phyloP scores from a whole-genome alignment of 2,888 invertebrate species.

The Octonoba sinensis region DNA sequence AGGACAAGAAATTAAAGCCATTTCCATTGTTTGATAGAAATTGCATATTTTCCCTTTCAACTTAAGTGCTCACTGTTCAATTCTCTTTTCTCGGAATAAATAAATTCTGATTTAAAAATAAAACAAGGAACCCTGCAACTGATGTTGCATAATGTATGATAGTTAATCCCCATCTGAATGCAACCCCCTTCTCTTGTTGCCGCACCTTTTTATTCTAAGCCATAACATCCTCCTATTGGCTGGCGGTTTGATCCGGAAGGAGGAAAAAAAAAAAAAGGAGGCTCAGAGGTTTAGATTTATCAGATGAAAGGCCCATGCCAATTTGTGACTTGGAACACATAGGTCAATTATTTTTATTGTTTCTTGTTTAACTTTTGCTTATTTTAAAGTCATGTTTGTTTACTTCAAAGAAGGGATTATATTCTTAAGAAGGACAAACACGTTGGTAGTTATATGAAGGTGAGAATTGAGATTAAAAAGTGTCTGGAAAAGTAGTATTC shows the following conservation, averaged over 20 bases:
- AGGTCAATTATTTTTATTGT: neutral
- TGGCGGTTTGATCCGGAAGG: constrained; percentile 17
- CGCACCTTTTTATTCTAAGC: neutral
- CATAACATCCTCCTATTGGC: neutral
- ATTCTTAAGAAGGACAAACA: neutral
- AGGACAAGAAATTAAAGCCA: too few relatives aligned
- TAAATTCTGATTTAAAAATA: constrained; percentile 4
- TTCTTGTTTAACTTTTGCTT: neutral
- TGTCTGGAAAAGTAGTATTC: too few relatives aligned
- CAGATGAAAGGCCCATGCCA: too few relatives aligned
- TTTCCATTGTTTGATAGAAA: too few relatives aligned
- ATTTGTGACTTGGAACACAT: too few relatives aligned
- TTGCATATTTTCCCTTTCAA: too few relatives aligned
- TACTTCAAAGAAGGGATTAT: constrained; percentile 1
- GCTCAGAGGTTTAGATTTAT: too few relatives aligned
- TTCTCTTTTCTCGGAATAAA: too few relatives aligned
- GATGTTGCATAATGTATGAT: constrained; percentile 22
- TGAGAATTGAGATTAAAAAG: too few relatives aligned
- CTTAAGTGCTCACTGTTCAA: too few relatives aligned
- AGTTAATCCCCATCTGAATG: neutral
- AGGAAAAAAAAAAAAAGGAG: constrained; percentile 10
- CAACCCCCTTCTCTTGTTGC: too few relatives aligned
- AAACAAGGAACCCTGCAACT: constrained; percentile 28
- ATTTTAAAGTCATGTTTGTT: constrained; percentile 7
- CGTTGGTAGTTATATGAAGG: too few relatives aligned